Evolutionary conservation across 1,140 invertebrate species (phyloP), one percentile per base, ranked within the genome.

Genomic region (Leptopilina clavipes): DNA sequence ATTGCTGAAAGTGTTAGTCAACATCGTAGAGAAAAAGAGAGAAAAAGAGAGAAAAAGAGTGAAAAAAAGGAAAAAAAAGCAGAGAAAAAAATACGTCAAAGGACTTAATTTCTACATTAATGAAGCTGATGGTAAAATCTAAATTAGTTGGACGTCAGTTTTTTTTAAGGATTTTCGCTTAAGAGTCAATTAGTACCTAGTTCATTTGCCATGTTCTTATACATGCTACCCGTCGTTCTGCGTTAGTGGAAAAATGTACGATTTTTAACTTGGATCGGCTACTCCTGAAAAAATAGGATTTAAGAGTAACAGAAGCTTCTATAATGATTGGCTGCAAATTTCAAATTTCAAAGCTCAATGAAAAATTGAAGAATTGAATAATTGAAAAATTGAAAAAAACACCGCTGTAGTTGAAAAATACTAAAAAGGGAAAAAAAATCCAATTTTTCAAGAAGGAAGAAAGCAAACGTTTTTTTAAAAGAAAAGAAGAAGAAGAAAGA

Each of bases 161-260:
- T n/a, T 52, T 71, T 73, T 44, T 59, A 17, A 40, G 40, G n/a
- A 12, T 31, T 65, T 65, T 65, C 59, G 31, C 25, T 65, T 65
- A 31, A 31, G 56, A 79, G 76, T 81, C 78, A 83, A 85, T 83
- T 83, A 85, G 81, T 86, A 86, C 82, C 82, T 86, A 83, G 78
- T 74, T 84, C 77, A 83, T 83, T 84, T 56, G 76, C 75, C 81
- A 75, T 48, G 79, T 84, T 76, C 81, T 83, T 74, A 71, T 78
- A 81, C 79, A 85, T 85, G 84, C 81, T 86, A 87, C 79, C 80
- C 84, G 77, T 81, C 74, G 81, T 79, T 83, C 86, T 83, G 86
- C 87, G 85, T 87, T 88, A 88, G 85, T 87, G 82, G 84, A 81
- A 83, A 83, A 86, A 73, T 82, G 81, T 81, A 77, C 76, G 82